phyloP scores from a whole-genome alignment of 2,888 invertebrate species.

The Campopleginae sp. region DNA sequence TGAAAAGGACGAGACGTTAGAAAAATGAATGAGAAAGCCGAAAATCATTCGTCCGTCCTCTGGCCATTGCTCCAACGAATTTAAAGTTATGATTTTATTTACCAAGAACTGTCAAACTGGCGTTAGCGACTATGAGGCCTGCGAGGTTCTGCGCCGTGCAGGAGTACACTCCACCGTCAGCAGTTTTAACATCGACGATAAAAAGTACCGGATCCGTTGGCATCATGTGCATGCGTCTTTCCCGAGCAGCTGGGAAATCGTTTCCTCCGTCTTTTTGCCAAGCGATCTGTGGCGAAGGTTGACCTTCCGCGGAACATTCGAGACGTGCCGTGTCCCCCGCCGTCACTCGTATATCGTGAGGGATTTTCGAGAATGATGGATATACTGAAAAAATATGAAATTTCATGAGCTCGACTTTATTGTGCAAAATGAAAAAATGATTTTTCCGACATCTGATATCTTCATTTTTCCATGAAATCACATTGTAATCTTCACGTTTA shows the following conservation, averaged over 20 bases:
- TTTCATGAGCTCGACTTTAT: neutral
- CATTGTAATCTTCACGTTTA: too few relatives aligned
- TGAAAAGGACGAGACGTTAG: conserved; percentile 17
- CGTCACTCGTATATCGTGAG: conserved; percentile 92
- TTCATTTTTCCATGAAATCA: too few relatives aligned
- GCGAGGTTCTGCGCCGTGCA: conserved; percentile 97
- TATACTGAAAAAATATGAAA: conserved; percentile 86
- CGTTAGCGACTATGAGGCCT: conserved; percentile 94
- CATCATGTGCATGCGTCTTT: conserved; percentile 96
- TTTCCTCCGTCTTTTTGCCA: conserved; percentile 97
- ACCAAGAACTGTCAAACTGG: conserved; percentile 91
- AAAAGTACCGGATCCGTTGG: conserved; percentile 96
- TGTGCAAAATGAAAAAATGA: neutral
- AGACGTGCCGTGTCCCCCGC: conserved; percentile 94
- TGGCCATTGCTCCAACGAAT: neutral
- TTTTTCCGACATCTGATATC: neutral
- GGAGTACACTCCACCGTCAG: conserved; percentile 96
- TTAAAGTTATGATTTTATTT: conserved; percentile 58
- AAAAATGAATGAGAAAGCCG: neutral
- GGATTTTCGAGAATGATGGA: conserved; percentile 94
- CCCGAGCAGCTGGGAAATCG: conserved; percentile 97
- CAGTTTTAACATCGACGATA: conserved; percentile 95
- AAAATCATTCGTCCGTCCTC: neutral
- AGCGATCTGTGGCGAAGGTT: conserved; percentile 94
- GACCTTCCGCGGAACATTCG: conserved; percentile 96